Evolutionary conservation across 1,140 invertebrate species (phyloP), one percentile per base, ranked within the genome.

Genomic region (Akabosia matsudoensis): DNA sequence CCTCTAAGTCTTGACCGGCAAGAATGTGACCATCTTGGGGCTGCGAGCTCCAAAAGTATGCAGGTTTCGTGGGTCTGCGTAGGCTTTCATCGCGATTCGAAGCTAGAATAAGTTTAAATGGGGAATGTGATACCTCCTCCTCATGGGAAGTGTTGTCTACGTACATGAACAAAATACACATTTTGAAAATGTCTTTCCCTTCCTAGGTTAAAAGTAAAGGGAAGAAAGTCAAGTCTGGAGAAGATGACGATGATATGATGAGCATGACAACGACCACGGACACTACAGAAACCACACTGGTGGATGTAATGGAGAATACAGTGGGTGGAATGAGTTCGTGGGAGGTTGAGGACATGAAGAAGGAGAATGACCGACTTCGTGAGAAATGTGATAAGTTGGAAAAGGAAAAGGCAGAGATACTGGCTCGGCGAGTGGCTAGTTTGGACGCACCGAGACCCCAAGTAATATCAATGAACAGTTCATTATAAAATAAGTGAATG

Each of bases 351-450:
- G 88, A 86, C 56, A 84, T 94, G 37, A 89, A 88, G 83, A 84
- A 85, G 54, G 90, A 92, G 26, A 28, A 24, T 13, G 88, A 90
- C 82, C 85, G 88, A 18, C 82, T 87, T 74, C 82, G 83, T 67
- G 78, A 79, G 45, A 81, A 91, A 81, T 93, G 92, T 82, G 92
- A 94, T 81, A 86, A 89, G 82, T 89, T 91, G 0, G 93, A 96
- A 84, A 90, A 91, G 74, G 93, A 96, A 82, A 96, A 96, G 82
- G 93, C 91, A 82, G 93, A 96, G 80, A 91, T 96, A 78, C 82
- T 95, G 64, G 84, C 94, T 24, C 85, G 92, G 79, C 87, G 92
- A 76, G 84, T 95, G 56, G 88, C 91, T 10, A 90, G 90, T 10
- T 90, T 93, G 83, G 92, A 94, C 80, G 78, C 82, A 78, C 79